Base-by-base conservation (phyloP, 2,888 invertebrate species). In the Dynastes maya region DNA sequence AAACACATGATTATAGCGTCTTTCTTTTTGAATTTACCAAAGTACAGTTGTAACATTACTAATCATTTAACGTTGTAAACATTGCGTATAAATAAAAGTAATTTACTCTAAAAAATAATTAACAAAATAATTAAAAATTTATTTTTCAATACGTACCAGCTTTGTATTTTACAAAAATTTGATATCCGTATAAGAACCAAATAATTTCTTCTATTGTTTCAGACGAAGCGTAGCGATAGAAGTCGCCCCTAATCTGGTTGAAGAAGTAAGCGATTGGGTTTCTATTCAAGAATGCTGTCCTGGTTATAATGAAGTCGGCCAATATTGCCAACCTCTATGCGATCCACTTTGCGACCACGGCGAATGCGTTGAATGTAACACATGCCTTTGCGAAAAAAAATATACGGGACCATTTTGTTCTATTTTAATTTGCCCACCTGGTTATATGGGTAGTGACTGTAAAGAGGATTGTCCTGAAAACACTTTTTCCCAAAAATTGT, bases 331-430 rank as follows among this genome's bases (percentile, higher is more conserved):
- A 82, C 95, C 97, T 0, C 92, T 96, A 81, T 97, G 97, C 86
- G 92, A 92, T n/a, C 91, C 93, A 76, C 90, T 92, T 77, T 97
- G 97, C 86, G 90, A 94, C 51, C 94, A 96, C 88, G 97, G 97
- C 32, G 92, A 91, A 51, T 97, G 97, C 86, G 90, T 94, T 32
- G 95, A 94, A 51, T 97, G 97, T 0, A 94, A 97, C 84, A 92
- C 92, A 77, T 97, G 97, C 88, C 93, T 95, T 86, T 97, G 97
- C 86, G 93, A 93, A 81, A 92, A 94, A 81, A 97, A 97, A 80
- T 97, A 94, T 86, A 97, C 96, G 70, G 97, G 97, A 78, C 95
- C 95, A n/a, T 91, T 93, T 76, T 97, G 97, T 89, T 94, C 96
- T 89, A 94, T 95, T 88, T 8, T 13, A 22, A 11, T 72, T 3